phyloP scores from a whole-genome alignment of 2,113 vertebrate species.

The Thunnus maccoyii region DNA sequence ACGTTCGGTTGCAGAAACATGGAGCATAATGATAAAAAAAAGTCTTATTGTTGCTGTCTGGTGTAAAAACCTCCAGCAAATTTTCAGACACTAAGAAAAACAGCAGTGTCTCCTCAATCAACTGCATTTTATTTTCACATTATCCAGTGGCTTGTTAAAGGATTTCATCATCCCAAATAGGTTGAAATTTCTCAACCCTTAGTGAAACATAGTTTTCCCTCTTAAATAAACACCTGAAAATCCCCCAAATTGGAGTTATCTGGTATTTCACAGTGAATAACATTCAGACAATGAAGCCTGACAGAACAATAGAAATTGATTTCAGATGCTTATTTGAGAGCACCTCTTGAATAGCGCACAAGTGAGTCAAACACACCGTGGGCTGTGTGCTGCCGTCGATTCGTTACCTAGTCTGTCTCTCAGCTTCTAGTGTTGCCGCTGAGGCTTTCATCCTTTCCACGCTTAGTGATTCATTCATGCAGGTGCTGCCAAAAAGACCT shows the following conservation, averaged over 20 bases:
- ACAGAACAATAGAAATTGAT: conserved; percentile 53
- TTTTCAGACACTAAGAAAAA: neutral
- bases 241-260: neutral
- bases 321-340: conserved; percentile 40
- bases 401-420: conserved; percentile 21
- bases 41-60: neutral
- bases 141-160: neutral
- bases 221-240: conserved; percentile 1
- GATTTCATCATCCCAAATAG: neutral
- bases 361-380: conserved; percentile 29
- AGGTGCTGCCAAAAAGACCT: conserved; percentile 56
- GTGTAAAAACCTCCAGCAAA: neutral
- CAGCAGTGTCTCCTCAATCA: neutral
- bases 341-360: neutral
- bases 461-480: conserved; percentile 57
- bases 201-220: neutral
- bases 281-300: conserved; percentile 13
- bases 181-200: neutral
- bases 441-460: conserved; percentile 29
- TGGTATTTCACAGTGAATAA: neutral
- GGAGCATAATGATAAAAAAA: neutral
- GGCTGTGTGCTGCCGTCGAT: conserved; percentile 30
- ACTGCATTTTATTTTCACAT: conserved; percentile 9
- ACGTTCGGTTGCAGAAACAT: neutral
- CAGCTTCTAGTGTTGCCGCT: conserved; percentile 36